Evolutionary conservation across 2,113 vertebrate genomes (phyloP), one percentile per base, ranked within the genome.

Genomic region (Leucosticte australis): DNA sequence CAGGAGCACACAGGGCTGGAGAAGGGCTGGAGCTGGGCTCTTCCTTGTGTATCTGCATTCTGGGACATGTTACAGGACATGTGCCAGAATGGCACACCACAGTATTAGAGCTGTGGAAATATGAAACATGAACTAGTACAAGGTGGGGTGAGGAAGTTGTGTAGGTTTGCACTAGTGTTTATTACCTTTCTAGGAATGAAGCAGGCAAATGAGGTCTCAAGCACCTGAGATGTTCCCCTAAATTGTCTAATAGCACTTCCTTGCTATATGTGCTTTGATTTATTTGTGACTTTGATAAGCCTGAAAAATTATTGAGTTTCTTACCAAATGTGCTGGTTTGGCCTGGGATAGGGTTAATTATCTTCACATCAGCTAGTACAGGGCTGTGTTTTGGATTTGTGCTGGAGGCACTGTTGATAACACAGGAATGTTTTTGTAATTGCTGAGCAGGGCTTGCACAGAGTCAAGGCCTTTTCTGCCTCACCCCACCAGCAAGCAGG

Each of bases 31-130:
- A 90, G 35, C 5, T 78, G 55, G 55, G 21, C 52, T 65, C 46
- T 39, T 60, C 1, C 26, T 17, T 70, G 53, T 41, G 39, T 22
- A 2, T 33, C 39, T 77, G 44, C 49, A n/a, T n/a, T n/a, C n/a
- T n/a, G n/a, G n/a, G n/a, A n/a, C n/a, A n/a, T n/a, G n/a, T 37
- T 19, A 28, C 7, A 33, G 28, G 11, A 10, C 0, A 0, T 26
- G 14, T 42, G 60, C 56, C 65, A 42, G 56, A 47, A 35, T 26
- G 57, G 23, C 42, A 39, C 3, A 1, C 27, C 50, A 33, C 37
- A 62, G 56, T 27, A 5, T 28, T 23, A 33, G 31, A 75, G 39
- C 52, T 57, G 35, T 39, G 76, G 18, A 63, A 83, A 35, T 59
- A n/a, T 0, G 8, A 55, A 75, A 83, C 42, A 11, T 42, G 28